phyloP scores from a whole-genome alignment of 2,888 invertebrate species.

The Ophonus ardosiacus region DNA sequence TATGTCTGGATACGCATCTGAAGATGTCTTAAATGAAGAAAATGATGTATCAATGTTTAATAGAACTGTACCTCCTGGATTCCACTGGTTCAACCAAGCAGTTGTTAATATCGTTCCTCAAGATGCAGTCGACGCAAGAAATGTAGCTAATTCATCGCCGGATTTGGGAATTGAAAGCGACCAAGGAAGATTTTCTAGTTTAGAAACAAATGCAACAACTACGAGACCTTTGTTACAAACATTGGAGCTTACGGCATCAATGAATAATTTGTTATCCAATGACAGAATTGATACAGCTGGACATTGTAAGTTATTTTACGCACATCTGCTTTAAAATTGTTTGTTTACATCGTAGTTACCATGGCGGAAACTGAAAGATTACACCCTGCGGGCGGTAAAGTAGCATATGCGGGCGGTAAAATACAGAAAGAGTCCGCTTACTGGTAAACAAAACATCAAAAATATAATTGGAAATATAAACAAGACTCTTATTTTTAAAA shows the following conservation, averaged over 20 bases:
- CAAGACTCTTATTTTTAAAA: too few relatives aligned
- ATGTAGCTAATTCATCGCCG: slow-evolving; percentile 82
- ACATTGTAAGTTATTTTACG: slow-evolving; percentile 70
- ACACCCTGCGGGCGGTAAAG: too few relatives aligned
- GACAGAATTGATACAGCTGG: slow-evolving; percentile 67
- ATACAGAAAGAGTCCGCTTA: too few relatives aligned
- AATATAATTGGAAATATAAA: too few relatives aligned
- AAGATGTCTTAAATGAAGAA: slow-evolving; percentile 72
- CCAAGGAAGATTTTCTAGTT: slow-evolving; percentile 80
- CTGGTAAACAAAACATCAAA: too few relatives aligned
- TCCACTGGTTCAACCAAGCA: slow-evolving; percentile 45
- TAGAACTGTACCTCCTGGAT: slow-evolving; percentile 55
- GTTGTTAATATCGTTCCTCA: slow-evolving; percentile 23
- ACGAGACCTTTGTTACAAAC: slow-evolving; percentile 75
- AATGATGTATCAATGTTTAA: slow-evolving; percentile 64
- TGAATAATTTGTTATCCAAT: slow-evolving; percentile 73
- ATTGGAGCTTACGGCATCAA: slow-evolving; percentile 74
- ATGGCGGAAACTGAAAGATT: too few relatives aligned
- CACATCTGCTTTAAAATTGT: too few relatives aligned
- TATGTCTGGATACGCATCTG: slow-evolving; percentile 76
- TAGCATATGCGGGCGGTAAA: too few relatives aligned
- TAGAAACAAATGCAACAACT: slow-evolving; percentile 79
- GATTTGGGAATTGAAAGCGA: slow-evolving; percentile 95
- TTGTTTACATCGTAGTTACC: too few relatives aligned
- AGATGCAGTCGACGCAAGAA: slow-evolving; percentile 70